phyloP scores from a whole-genome alignment of 2,797 vertebrate genomes.

The Hemibagrus guttatus region DNA sequence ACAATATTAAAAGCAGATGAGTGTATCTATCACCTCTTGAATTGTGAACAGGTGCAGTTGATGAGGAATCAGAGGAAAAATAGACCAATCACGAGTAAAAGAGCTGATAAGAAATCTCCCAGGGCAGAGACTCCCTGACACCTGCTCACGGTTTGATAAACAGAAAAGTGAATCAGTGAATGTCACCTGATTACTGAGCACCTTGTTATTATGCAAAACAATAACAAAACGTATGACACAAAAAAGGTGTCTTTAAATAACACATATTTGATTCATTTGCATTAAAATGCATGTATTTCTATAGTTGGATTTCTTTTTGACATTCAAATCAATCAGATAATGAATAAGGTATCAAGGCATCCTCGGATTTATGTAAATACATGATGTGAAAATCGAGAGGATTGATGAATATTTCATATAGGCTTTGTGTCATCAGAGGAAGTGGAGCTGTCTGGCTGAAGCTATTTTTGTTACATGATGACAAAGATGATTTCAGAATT shows the following conservation, averaged over 20 bases:
- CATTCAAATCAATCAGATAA: constrained; percentile 30
- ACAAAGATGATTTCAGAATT: constrained; percentile 30
- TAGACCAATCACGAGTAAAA: not conserved
- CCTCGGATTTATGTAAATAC: constrained; percentile 36
- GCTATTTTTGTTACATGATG: constrained; percentile 20
- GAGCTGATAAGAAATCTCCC: not conserved
- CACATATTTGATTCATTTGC: not conserved
- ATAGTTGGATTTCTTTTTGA: constrained; percentile 20
- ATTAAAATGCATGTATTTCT: constrained; percentile 30
- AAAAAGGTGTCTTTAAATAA: not conserved
- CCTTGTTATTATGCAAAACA: not conserved
- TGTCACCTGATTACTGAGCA: constrained; percentile 16
- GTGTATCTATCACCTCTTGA: not conserved
- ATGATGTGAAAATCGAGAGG: constrained; percentile 31
- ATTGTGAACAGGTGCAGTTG: constrained; percentile 16
- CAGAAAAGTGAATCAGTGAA: constrained; percentile 10
- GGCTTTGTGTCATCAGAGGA: constrained; percentile 46
- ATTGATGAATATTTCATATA: constrained; percentile 46
- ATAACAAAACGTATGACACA: not conserved
- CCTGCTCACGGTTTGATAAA: not conserved
- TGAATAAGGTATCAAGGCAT: constrained; percentile 43
- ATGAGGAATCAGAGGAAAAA: not conserved
- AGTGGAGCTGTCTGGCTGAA: constrained; percentile 36
- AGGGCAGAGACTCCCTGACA: not conserved
- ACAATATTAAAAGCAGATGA: not conserved